A percentile compares a stretch with the other conserved stretches of the same genome.
phyloP scores from a whole-genome alignment of 2,888 invertebrate species.

The Zhengitettix transpicula region DNA sequence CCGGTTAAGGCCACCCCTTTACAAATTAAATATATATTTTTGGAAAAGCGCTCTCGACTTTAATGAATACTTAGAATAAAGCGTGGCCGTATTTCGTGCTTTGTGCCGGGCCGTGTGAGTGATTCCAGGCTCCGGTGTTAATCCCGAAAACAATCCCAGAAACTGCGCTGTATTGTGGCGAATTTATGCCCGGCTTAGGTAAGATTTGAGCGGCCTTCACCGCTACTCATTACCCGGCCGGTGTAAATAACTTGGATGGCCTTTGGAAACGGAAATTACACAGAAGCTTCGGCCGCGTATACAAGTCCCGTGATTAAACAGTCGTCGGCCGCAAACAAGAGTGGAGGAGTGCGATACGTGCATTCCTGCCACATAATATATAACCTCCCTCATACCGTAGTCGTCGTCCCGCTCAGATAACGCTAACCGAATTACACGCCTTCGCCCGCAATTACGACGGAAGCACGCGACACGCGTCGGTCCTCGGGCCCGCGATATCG shows the following conservation, averaged over 20 bases:
- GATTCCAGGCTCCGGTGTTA: neutral
- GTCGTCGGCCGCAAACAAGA: neutral
- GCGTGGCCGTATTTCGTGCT: too few relatives aligned
- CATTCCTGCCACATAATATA: neutral
- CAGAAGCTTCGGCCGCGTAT: slow-evolving; percentile 1
- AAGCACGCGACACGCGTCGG: neutral
- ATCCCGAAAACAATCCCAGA: slow-evolving; percentile 9
- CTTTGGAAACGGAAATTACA: slow-evolving; percentile 12
- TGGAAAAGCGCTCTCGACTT: too few relatives aligned
- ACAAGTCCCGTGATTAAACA: neutral
- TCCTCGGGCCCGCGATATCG: too few relatives aligned
- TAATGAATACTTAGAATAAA: too few relatives aligned
- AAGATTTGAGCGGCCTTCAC: slow-evolving; percentile 8
- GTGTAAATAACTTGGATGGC: slow-evolving; percentile 11
- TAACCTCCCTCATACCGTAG: neutral
- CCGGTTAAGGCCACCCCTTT: too few relatives aligned
- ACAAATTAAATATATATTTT: too few relatives aligned
- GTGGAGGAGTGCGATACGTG: neutral
- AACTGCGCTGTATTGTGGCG: slow-evolving; percentile 7
- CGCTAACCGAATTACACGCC: slow-evolving; percentile 1
- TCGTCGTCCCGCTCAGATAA: neutral
- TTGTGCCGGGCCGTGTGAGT: too few relatives aligned
- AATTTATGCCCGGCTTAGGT: slow-evolving; percentile 12
- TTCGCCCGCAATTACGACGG: neutral
- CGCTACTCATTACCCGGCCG: neutral